Base-by-base conservation (phyloP, 2,888 invertebrate genomes). In the Julus scanicus region DNA sequence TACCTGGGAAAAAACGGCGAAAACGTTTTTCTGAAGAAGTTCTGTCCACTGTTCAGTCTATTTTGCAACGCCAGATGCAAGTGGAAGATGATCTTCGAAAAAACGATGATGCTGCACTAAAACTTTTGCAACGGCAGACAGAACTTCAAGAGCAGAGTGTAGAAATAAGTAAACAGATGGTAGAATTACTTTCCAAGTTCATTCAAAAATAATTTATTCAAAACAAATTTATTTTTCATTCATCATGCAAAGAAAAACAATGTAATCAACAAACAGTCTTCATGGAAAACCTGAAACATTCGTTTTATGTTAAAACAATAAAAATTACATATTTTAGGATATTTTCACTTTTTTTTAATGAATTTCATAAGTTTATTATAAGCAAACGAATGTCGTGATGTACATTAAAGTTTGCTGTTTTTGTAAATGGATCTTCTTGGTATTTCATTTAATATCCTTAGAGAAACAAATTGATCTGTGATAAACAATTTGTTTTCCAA, bases 61-160 rank as follows among this genome's bases (percentile, higher is more conserved):
- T 71, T 3, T 29, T 71, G 11, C 71, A 71, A 29, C 71, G 11
- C 29, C 71, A 29, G 71, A 29, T 29, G 9, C 71, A 71, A 29
- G 29, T 71, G 20, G 71, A 71, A 11, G 71, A 71, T 1, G 29
- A 71, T 71, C 29, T 71, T 71, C 29, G 71, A 71, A 71, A 71
- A 13, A 71, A 71, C 29, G 29, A 71, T 11, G 71, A 29, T 71
- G 29, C 29, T 11, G 71, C 29, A 29, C 29, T 71, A 71, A 71
- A 71, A 71, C 71, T 71, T 4, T 71, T 71, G 11, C 29, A 71
- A 29, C 71, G 71, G 1, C 71, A 71, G 29, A 71, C 71, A 6
- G 71, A 71, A 71, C 71, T 71, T 71, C 29, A 71, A 71, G 71
- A 71, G 29, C 29, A 71, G 13, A 71, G 29, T 71, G 29, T 71